Evolutionary conservation across 2,113 vertebrate genomes (phyloP), one percentile per base, ranked within the genome.

Genomic region (Toxotes chatareus): DNA sequence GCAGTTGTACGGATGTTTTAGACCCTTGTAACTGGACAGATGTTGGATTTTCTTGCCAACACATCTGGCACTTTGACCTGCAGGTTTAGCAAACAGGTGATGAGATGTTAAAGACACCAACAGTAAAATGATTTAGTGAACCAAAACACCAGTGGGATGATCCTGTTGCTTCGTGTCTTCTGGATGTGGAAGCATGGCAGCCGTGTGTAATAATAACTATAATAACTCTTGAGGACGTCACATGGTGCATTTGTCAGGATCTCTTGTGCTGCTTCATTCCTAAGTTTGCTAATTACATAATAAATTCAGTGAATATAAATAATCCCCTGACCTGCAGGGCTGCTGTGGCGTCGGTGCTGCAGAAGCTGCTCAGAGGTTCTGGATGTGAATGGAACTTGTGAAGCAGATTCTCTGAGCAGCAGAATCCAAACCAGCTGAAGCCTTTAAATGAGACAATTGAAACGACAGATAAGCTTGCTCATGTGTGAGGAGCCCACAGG

Each of bases 401-500:
- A 69, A 61, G 63, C 60, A 16, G 31, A 73, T 17, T 60, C 71
- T 76, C 64, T 49, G 11, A n/a, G 75, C 80, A 64, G 73, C 73
- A 47, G 59, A 67, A 75, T 82, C 62, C 17, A 5, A 68, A 71
- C 44, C 73, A 64, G 75, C 17, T 21, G 31, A 53, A 85, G 47
- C 53, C 21, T 87, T 77, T 73, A 49, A 79, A 78, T 23, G 83
- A 87, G 71, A 84, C 72, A 71, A 85, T 32, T 66, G 70, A 81
- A 85, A 65, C 17, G 2, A 42, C 40, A 76, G 74, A 73, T 46
- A 55, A 85, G 77, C 74, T 79, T 51, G 27, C 31, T 83, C 68
- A 31, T 88, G 89, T 71, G 71, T 73, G 73, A 80, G 80, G 36
- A 36, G 71, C 83, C 74, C 65, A 68, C 86, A 82, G 83, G 76